Evolutionary conservation across 2,797 vertebrate species (phyloP), one percentile per base, ranked within the genome.

Genomic region (Sebastes ruberrimus): DNA sequence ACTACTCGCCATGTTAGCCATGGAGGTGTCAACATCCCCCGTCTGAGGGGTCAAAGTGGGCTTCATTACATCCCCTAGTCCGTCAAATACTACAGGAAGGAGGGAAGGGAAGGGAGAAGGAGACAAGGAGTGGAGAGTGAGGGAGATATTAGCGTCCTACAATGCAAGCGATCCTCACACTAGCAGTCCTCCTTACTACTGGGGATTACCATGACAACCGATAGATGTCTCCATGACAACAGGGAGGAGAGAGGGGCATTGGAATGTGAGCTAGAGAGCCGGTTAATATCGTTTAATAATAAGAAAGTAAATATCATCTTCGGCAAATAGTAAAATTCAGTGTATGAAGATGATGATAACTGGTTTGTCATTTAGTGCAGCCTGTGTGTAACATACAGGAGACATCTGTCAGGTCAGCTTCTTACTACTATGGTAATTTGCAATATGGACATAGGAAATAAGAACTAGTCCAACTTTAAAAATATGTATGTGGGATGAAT

Each of bases 1-100:
- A 99, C 99, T 99, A 95, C 98, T 97, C 87, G 99, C 97, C 97
- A 99, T 95, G 93, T 97, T 99, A 92, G 98, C 98, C 93, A 99
- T 97, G 84, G 98, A 98, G 0, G 97, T 97, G 90, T 99, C 99
- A 91, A 99, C 97, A 88, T 99, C 97, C 9, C 97, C 97, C 16
- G 96, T 95, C 81, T 98, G 92, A 72, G 98, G 97, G 88, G 96
- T 97, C 96, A 98, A 94, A 20, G 98, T 98, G 87, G 99, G 99
- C 96, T 97, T 98, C 90, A 99, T 97, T 93, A 99, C 96, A 91
- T 99, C 98, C 63, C 98, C 99, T 98, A 99, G 92, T 84, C 97
- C 98, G 93, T 97, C 98, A 94, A 99, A 99, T 86, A 97, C 99
- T 99, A 93, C 64, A 89, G 80, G 78, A 42, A 64, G 89, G 66